Percentiles rank a stretch among this genome's conserved stretches.
These are phyloP conservation scores for Lepus townsendii DNA, from an alignment of 2,797 vertebrate species.

Conservation along the genomic window DNA sequence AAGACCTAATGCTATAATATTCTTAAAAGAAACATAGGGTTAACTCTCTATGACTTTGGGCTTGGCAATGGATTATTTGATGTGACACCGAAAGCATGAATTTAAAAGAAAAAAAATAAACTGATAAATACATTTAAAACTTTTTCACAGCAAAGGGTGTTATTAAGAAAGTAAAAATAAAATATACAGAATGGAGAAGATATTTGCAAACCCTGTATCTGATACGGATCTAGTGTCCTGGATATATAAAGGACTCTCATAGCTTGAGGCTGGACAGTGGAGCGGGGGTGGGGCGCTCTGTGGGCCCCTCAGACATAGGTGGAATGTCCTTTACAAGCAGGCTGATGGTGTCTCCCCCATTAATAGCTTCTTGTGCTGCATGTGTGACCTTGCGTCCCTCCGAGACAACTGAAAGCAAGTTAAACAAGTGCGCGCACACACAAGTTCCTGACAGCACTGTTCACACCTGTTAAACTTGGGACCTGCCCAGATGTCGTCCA, in stretches of 20 bases:
- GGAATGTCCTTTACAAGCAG: too few species aligned
- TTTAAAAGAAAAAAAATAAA: not conserved
- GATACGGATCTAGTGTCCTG: not conserved
- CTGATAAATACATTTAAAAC: not conserved
- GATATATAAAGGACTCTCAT: not conserved
- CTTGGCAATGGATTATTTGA: too few species aligned
- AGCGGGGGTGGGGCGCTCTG: not conserved
- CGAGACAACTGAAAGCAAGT: not conserved
- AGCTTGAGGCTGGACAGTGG: not conserved
- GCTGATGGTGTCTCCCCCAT: too few species aligned
- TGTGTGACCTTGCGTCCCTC: not conserved
- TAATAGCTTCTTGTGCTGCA: too few species aligned
- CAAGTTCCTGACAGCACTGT: not conserved
- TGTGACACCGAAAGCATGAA: not conserved
- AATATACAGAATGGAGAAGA: not conserved
- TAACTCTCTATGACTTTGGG: not conserved
- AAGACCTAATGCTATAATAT: not conserved
- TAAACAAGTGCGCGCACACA: not conserved
- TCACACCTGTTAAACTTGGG: not conserved
- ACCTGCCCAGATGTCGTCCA: not conserved
- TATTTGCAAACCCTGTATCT: not conserved
- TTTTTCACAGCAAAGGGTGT: not conserved
- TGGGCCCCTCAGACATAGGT: too few species aligned
- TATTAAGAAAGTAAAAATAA: not conserved
- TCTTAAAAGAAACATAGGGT: not conserved